phyloP scores from a whole-genome alignment of 2,797 vertebrate genomes.

The Saxicola maurus region DNA sequence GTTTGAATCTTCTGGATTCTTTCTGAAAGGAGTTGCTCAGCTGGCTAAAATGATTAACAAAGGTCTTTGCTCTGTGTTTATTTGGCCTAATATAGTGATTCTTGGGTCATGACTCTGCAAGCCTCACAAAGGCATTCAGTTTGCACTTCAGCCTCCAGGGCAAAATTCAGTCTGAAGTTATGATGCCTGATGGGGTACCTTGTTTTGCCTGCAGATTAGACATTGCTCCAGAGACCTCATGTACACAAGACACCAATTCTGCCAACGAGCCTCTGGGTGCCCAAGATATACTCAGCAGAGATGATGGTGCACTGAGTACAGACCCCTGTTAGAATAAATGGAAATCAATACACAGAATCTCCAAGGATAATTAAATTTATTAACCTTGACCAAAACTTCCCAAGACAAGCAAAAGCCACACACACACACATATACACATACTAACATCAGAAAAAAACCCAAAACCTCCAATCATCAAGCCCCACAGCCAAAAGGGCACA shows the following conservation, averaged over 20 bases:
- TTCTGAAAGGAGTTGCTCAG: not conserved
- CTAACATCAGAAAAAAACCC: rapidly evolving
- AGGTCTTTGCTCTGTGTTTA: not conserved
- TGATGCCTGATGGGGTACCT: not conserved
- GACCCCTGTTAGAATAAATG: not conserved
- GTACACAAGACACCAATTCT: not conserved
- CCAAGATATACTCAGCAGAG: not conserved
- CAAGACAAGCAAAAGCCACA: not conserved
- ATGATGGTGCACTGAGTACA: not conserved
- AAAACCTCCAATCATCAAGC: not conserved
- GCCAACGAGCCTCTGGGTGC: not conserved
- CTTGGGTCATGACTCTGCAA: not conserved
- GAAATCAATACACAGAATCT: not conserved
- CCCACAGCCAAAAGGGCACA: not conserved
- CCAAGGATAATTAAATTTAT: not conserved
- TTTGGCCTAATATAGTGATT: not conserved
- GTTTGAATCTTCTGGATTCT: not conserved
- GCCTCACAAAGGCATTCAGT: not conserved
- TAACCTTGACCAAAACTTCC: not conserved
- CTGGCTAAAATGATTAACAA: not conserved
- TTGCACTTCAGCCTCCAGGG: not conserved
- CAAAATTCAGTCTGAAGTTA: not conserved
- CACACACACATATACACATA: rapidly evolving
- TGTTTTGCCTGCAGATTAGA: not conserved
- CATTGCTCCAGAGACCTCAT: rapidly evolving